A percentile compares a stretch with the other conserved stretches of the same genome.
Evolutionary conservation across 2,113 vertebrate genomes (phyloP).

Genomic region (Platycercus adscitus): DNA sequence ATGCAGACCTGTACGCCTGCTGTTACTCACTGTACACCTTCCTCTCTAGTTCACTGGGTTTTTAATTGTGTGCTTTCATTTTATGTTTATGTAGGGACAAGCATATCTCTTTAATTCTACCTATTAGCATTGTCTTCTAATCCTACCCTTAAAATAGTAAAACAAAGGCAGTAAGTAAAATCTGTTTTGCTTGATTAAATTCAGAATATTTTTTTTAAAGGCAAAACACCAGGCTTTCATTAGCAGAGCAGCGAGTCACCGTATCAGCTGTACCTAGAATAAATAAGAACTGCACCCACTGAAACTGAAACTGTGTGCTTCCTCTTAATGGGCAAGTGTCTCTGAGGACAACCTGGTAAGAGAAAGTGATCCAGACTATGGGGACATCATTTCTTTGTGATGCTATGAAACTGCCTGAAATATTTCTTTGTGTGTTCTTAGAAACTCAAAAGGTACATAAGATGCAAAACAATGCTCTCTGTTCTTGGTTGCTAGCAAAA

Average conservation of each 20-base stretch:
- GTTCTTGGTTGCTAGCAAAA: background rate
- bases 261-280: constrained; percentile 62
- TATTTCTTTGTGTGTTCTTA: background rate
- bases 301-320: constrained; percentile 60
- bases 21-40: background rate
- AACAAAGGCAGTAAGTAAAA: constrained; percentile 45
- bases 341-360: constrained; percentile 36
- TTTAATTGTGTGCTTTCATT: constrained; percentile 43
- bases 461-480: background rate
- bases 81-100: constrained; percentile 17
- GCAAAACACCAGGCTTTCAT: constrained; percentile 46
- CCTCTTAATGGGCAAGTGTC: constrained; percentile 46
- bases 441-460: background rate
- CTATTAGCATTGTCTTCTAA: constrained; percentile 29
- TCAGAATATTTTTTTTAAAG: constrained; percentile 48
- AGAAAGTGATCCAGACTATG: constrained; percentile 57
- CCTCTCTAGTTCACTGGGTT: background rate
- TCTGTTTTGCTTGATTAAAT: constrained; percentile 36
- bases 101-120: constrained; percentile 11
- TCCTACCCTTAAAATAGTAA: constrained; percentile 23
- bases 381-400: constrained; percentile 21
- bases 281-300: constrained; percentile 63
- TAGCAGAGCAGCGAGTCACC: constrained; percentile 67
- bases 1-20: background rate
- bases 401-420: background rate